Conservation (phyloP, 2,797 vertebrate species). For the Botia kubotai region DNA sequence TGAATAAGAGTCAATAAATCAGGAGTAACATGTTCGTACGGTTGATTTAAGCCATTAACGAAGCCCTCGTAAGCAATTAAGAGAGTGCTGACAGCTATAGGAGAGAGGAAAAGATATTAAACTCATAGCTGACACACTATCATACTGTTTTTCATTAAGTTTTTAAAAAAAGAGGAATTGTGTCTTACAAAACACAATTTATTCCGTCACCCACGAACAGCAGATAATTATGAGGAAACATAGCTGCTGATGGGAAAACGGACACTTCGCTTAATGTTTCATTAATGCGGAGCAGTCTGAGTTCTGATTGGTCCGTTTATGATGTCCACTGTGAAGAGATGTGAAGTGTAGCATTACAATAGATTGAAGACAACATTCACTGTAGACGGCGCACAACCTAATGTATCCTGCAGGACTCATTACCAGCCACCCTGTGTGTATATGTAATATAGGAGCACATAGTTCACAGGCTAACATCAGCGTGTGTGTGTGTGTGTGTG, state of each 20-base stretch:
- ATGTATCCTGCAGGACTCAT: conserved; percentile 24
- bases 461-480: conserved; percentile 35
- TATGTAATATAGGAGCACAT: conserved; percentile 44
- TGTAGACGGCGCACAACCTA: conserved; percentile 11
- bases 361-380: neutral
- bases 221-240: conserved; percentile 11
- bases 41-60: conserved; percentile 74
- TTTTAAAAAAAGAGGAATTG: conserved; percentile 1
- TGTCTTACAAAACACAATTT: conserved; percentile 15
- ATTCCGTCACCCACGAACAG: conserved; percentile 3
- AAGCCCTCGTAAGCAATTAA: conserved; percentile 73
- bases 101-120: conserved; percentile 44
- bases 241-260: conserved; percentile 16
- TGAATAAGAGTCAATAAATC: conserved; percentile 76
- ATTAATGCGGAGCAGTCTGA: neutral
- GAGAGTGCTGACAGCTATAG: conserved; percentile 53
- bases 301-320: conserved; percentile 20
- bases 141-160: conserved; percentile 39
- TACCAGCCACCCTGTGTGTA: conserved; percentile 33
- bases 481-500: conserved; percentile 57
- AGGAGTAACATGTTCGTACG: conserved; percentile 70
- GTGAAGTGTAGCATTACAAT: neutral
- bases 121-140: neutral
- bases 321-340: conserved; percentile 7
- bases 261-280: conserved; percentile 23